Conservation (phyloP, 1,140 invertebrate genomes). For the Heliothis subflexa region DNA sequence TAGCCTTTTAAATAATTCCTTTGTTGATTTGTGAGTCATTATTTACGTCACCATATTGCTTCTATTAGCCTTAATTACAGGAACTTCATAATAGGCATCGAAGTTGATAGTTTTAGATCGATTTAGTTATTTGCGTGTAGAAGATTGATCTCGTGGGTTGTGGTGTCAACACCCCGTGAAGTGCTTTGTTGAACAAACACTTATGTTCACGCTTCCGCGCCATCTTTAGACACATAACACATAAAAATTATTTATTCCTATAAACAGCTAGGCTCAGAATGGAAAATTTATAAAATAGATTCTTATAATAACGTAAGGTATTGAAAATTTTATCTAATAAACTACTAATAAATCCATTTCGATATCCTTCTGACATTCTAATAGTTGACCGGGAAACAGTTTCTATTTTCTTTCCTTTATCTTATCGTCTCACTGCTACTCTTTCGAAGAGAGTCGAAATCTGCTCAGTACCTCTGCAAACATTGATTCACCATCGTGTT, state of each 20-base stretch:
- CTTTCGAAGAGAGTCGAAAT: no score
- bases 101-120: not conserved
- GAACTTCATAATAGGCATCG: not conserved
- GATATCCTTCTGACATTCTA: not conserved
- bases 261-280: conserved; percentile 20
- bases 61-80: conserved; percentile 56
- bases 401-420: no score
- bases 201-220: conserved; percentile 49
- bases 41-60: not conserved
- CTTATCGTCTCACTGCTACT: no score
- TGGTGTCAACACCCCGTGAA: conserved; percentile 58
- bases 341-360: conserved; percentile 31
- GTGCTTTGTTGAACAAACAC: conserved; percentile 58
- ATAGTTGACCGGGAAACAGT: no score
- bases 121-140: not conserved
- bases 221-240: not conserved
- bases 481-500: no score
- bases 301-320: not conserved
- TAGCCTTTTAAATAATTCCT: conserved; percentile 30
- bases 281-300: conserved; percentile 10
- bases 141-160: conserved; percentile 27
- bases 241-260: conserved; percentile 24
- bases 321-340: not conserved
- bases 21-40: conserved; percentile 37
- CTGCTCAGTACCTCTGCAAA: no score